Evolutionary conservation across 2,113 vertebrate genomes (phyloP).

Genomic region (Harpagus bidentatus): DNA sequence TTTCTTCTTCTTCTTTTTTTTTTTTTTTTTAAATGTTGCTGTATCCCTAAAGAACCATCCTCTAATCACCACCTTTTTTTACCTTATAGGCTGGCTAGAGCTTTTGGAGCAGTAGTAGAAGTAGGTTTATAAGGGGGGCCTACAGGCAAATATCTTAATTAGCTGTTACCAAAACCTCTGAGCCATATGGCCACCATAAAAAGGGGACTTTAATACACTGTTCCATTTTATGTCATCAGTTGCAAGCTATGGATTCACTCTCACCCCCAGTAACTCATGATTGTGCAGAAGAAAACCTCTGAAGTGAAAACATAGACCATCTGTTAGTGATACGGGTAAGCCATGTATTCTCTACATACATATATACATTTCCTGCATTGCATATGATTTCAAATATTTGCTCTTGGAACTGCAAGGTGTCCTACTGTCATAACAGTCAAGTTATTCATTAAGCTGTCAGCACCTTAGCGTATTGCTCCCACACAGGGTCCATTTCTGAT

Average conservation of each 20-base stretch:
- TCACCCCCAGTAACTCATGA: slow-evolving; percentile 24
- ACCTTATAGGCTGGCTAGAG: neutral
- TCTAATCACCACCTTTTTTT: neutral
- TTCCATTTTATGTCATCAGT: slow-evolving; percentile 53
- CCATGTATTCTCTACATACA: slow-evolving; percentile 62
- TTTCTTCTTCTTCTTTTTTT: neutral
- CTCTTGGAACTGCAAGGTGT: slow-evolving; percentile 80
- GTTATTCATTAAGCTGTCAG: slow-evolving; percentile 85
- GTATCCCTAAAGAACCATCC: neutral
- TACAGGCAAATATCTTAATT: slow-evolving; percentile 35
- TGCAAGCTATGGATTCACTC: slow-evolving; percentile 51
- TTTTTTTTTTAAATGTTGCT: neutral
- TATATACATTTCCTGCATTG: slow-evolving; percentile 76
- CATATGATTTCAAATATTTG: slow-evolving; percentile 81
- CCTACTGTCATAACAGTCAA: slow-evolving; percentile 83
- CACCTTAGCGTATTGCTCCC: slow-evolving; percentile 72
- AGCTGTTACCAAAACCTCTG: slow-evolving; percentile 48
- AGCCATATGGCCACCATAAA: slow-evolving; percentile 53
- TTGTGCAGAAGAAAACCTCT: slow-evolving; percentile 65
- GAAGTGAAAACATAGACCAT: slow-evolving; percentile 72
- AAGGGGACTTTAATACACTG: slow-evolving; percentile 41
- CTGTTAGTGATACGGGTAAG: slow-evolving; percentile 70
- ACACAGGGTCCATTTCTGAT: slow-evolving; percentile 68
- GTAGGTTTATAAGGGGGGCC: neutral
- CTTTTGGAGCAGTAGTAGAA: neutral